Evolutionary conservation across 2,797 vertebrate species (phyloP).

Genomic region (Zalophus californianus): DNA sequence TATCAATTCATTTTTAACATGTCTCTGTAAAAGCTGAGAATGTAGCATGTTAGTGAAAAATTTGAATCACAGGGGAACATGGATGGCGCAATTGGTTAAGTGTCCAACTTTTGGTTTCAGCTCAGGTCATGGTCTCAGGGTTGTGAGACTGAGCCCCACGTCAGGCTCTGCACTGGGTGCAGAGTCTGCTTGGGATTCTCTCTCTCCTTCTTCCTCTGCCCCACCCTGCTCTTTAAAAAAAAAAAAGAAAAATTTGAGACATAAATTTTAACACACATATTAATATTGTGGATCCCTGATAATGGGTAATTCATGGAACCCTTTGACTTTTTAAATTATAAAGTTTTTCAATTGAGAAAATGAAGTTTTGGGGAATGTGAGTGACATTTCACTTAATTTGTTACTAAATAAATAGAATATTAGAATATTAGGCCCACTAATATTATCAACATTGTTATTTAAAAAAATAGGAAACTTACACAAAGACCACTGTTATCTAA

Average conservation of each 20-base stretch:
- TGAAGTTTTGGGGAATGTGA: background rate
- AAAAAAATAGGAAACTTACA: background rate
- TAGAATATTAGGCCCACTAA: background rate
- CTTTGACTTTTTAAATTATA: background rate
- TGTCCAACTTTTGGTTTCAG: too few relatives aligned
- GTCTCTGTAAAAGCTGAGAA: background rate
- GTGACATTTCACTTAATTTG: background rate
- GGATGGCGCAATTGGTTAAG: too few relatives aligned
- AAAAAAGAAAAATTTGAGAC: constrained; percentile 5
- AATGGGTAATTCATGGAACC: background rate
- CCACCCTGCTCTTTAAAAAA: background rate
- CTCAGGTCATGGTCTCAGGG: too few relatives aligned
- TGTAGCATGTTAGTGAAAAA: background rate
- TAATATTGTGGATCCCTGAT: background rate
- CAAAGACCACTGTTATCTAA: background rate
- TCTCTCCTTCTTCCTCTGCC: background rate
- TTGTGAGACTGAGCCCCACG: too few relatives aligned
- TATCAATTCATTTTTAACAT: constrained; percentile 22
- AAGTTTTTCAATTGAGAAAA: background rate
- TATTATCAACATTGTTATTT: background rate
- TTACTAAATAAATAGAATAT: background rate
- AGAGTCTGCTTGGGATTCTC: background rate
- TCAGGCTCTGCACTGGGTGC: background rate
- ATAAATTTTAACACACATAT: constrained; percentile 23
- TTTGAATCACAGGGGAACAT: background rate